Evolutionary conservation across 2,113 vertebrate species (phyloP).

Genomic region (Hylia prasina): DNA sequence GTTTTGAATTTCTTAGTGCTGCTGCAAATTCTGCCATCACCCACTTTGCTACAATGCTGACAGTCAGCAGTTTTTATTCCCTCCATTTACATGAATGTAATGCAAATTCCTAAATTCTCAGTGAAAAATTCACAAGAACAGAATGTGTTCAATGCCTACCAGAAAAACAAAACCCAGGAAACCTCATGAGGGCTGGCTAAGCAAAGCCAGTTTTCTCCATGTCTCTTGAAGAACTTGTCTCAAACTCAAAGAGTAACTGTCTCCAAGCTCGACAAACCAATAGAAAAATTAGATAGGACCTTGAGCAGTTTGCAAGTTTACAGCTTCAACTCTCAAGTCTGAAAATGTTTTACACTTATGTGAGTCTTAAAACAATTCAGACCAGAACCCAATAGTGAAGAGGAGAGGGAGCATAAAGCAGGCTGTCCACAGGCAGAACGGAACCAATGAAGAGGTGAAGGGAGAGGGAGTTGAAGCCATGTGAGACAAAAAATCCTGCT

Average conservation of each 20-base stretch:
- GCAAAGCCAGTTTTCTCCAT: background rate
- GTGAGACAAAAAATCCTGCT: background rate
- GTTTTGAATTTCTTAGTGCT: background rate
- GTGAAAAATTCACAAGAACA: background rate
- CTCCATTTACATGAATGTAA: accelerated
- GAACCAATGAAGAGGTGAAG: background rate
- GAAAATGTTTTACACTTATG: background rate
- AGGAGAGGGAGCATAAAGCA: background rate
- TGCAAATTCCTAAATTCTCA: background rate
- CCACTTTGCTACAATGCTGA: background rate
- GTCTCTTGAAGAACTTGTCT: background rate
- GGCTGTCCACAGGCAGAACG: background rate
- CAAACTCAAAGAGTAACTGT: background rate
- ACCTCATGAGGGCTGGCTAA: background rate
- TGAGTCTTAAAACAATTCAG: background rate
- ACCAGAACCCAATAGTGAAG: background rate
- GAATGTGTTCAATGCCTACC: background rate
- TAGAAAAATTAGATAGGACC: background rate
- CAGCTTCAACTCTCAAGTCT: background rate
- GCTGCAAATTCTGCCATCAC: background rate
- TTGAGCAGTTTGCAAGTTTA: background rate
- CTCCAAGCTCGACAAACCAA: background rate
- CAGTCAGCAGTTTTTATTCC: background rate
- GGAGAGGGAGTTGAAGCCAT: background rate
- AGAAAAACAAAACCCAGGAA: background rate